Percentiles rank a stretch among this genome's conserved stretches.
phyloP scores from a whole-genome alignment of 2,797 vertebrate genomes.

The Austrolebias charrua region DNA sequence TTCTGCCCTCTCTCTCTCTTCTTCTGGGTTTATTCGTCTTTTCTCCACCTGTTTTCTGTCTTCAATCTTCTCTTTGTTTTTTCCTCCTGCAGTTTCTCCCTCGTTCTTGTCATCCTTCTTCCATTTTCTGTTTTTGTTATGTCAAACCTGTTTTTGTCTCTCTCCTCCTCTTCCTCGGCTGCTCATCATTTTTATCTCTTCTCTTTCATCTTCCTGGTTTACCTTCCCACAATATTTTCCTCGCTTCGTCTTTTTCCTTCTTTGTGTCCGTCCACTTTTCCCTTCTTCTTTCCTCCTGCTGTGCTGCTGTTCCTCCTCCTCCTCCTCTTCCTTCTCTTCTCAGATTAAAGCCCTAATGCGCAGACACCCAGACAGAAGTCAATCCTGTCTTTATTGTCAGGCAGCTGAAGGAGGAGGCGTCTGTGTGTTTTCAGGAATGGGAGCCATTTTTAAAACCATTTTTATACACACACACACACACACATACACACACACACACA shows the following conservation, averaged over 20 bases:
- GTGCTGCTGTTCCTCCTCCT: conserved; percentile 23
- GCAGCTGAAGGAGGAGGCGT: conserved; percentile 45
- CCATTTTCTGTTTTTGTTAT: neutral
- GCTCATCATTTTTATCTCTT: neutral
- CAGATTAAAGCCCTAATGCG: conserved; percentile 57
- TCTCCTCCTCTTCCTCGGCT: neutral
- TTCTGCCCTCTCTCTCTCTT: too few relatives aligned
- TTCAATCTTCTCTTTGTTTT: neutral
- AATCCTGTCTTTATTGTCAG: conserved; percentile 59
- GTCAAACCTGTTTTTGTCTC: too few relatives aligned
- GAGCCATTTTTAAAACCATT: conserved; percentile 54
- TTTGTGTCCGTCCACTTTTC: conserved; percentile 7
- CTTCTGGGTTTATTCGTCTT: too few relatives aligned
- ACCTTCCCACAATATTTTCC: neutral
- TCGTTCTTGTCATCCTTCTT: neutral
- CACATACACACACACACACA: too few relatives aligned
- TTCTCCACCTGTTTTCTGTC: too few relatives aligned
- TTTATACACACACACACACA: neutral
- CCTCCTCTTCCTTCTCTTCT: conserved; percentile 39
- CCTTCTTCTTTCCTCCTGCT: conserved; percentile 7
- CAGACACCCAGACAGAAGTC: conserved; percentile 60
- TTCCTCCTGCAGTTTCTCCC: too few relatives aligned
- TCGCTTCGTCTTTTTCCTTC: too few relatives aligned
- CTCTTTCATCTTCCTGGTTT: neutral
- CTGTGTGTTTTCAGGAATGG: conserved; percentile 30